phyloP scores from a whole-genome alignment of 1,140 invertebrate genomes.

The Brachionus asplanchnoidis region DNA sequence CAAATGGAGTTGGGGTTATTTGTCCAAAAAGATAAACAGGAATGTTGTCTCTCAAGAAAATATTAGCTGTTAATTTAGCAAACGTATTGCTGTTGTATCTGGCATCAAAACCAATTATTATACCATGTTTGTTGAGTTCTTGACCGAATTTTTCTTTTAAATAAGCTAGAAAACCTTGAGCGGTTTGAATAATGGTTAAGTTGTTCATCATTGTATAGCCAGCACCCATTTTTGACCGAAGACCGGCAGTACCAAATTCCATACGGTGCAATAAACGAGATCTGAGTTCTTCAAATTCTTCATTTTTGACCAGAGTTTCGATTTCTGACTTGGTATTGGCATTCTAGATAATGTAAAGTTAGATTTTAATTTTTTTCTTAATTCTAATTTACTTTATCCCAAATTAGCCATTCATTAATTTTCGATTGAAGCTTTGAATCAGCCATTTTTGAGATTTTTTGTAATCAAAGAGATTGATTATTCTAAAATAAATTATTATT shows the following conservation, averaged over 20 bases:
- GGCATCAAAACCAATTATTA: conserved; percentile 91
- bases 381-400: conserved; percentile 9
- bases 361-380: not conserved
- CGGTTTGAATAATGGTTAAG: conserved; percentile 89
- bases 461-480: not conserved
- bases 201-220: conserved; percentile 94
- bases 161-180: conserved; percentile 61
- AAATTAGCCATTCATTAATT: conserved; percentile 22
- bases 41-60: conserved; percentile 72
- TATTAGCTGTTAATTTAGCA: conserved; percentile 77
- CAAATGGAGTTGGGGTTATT: conserved; percentile 84
- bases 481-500: not conserved
- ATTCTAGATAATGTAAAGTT: not conserved
- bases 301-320: not conserved
- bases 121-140: conserved; percentile 43
- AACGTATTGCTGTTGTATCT: conserved; percentile 87
- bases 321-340: conserved; percentile 22
- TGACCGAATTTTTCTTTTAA: not conserved
- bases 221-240: conserved; percentile 82
- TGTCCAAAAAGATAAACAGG: conserved; percentile 76
- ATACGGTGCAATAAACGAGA: conserved; percentile 13
- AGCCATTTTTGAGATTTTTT: not conserved
- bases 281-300: not conserved
- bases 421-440: not conserved
- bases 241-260: conserved; percentile 55